Percentiles rank a stretch among this genome's conserved stretches.
phyloP scores from a whole-genome alignment of 1,140 invertebrate genomes.

The Euwallacea fornicatus region DNA sequence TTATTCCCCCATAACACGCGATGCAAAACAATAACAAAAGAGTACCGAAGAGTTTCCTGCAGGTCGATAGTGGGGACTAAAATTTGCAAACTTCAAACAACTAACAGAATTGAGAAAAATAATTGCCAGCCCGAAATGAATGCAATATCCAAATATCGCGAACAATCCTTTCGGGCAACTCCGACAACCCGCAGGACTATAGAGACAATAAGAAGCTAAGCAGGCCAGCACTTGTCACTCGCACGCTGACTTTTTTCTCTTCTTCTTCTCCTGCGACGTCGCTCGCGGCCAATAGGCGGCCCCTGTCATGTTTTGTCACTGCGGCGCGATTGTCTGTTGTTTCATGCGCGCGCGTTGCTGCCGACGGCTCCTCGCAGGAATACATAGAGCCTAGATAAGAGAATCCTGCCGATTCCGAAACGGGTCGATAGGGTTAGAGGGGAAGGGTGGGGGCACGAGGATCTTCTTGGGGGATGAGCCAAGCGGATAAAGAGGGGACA shows the following conservation, averaged over 20 bases:
- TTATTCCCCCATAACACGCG: slow-evolving; percentile 25
- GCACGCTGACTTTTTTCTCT: slow-evolving; percentile 36
- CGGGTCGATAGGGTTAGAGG: slow-evolving; percentile 45
- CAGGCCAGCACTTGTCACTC: slow-evolving; percentile 33
- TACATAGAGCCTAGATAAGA: slow-evolving; percentile 40
- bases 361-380: slow-evolving; percentile 32
- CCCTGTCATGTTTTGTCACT: slow-evolving; percentile 54
- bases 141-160: too few relatives aligned
- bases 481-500: slow-evolving; percentile 26
- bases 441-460: slow-evolving; percentile 35
- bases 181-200: slow-evolving; percentile 21
- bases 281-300: slow-evolving; percentile 47
- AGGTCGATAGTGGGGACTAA: too few relatives aligned
- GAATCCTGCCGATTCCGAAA: slow-evolving; percentile 41
- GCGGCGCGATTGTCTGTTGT: slow-evolving; percentile 48
- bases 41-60: neutral
- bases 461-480: slow-evolving; percentile 38
- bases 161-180: slow-evolving; percentile 8
- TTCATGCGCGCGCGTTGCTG: slow-evolving; percentile 32
- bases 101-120: too few relatives aligned
- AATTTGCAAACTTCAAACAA: too few relatives aligned
- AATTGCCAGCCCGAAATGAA: too few relatives aligned
- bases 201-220: slow-evolving; percentile 45
- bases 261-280: slow-evolving; percentile 38
- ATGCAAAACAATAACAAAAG: slow-evolving; percentile 8